Percentiles rank a stretch among this genome's conserved stretches.
phyloP scores from a whole-genome alignment of 2,113 vertebrate species.

The Pardalotus punctatus region DNA sequence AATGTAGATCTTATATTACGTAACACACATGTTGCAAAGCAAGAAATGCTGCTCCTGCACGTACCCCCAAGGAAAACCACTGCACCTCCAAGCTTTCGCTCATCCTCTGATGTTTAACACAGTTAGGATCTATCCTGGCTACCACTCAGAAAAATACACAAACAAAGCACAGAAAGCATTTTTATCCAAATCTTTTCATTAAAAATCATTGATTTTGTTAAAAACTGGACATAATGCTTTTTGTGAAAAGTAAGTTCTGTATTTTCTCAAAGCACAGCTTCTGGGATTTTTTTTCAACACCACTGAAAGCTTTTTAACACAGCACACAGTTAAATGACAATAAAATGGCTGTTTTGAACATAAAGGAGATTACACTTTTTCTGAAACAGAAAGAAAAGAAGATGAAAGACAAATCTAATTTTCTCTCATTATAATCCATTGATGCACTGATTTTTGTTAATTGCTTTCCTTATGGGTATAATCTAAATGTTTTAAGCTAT shows the following conservation, averaged over 20 bases:
- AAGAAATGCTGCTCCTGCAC: not conserved
- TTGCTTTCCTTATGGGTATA: conserved; percentile 6
- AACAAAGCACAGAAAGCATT: not conserved
- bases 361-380: not conserved
- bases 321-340: not conserved
- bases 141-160: not conserved
- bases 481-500: not conserved
- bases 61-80: not conserved
- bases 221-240: not conserved
- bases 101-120: not conserved
- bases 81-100: not conserved
- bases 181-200: not conserved
- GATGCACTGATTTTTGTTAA: conserved; percentile 5
- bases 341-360: not conserved
- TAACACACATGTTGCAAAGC: not conserved
- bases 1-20: not conserved
- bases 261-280: not conserved
- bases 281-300: not conserved
- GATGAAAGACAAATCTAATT: conserved; percentile 40
- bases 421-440: conserved; percentile 12
- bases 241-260: not conserved
- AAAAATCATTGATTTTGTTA: not conserved
- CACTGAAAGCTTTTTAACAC: not conserved
- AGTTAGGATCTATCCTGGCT: not conserved
- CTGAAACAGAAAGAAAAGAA: not conserved